Evolutionary conservation across 2,888 invertebrate genomes (phyloP).

Genomic region (Phymatocera aterrima): DNA sequence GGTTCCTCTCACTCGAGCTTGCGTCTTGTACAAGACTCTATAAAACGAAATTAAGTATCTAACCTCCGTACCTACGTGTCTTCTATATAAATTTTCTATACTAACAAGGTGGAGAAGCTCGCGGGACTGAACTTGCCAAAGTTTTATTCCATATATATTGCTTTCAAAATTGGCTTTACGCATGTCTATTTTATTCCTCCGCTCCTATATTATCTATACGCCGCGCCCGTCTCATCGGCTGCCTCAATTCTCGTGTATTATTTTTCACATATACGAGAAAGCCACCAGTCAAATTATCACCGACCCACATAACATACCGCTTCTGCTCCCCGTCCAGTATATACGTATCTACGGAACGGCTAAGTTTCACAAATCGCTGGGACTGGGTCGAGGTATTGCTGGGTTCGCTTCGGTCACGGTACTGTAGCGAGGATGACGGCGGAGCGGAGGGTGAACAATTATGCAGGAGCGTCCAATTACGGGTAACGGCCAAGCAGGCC

Average conservation of each 20-base stretch:
- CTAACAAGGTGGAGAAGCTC: neutral
- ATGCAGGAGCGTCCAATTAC: conserved; percentile 68
- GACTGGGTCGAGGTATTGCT: conserved; percentile 47
- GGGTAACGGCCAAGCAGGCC: conserved; percentile 58
- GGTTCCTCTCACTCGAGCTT: neutral
- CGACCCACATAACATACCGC: neutral
- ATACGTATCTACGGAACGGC: neutral
- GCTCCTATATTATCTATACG: too few species aligned
- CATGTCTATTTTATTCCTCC: too few species aligned
- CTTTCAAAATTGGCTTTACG: neutral
- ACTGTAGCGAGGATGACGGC: neutral
- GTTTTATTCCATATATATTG: neutral
- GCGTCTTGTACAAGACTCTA: conserved; percentile 6
- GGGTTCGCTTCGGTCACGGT: conserved; percentile 40
- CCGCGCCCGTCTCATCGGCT: neutral
- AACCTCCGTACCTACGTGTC: neutral
- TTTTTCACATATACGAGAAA: neutral
- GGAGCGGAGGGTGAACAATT: conserved; percentile 58
- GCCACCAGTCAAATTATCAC: neutral
- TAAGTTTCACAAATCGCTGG: conserved; percentile 32
- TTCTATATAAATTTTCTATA: neutral
- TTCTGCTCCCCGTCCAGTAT: neutral
- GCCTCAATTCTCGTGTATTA: neutral
- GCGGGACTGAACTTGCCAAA: neutral
- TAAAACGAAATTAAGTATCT: conserved; percentile 28